Evolutionary conservation across 2,797 vertebrate genomes (phyloP), one percentile per base, ranked within the genome.

Genomic region (Falco peregrinus): DNA sequence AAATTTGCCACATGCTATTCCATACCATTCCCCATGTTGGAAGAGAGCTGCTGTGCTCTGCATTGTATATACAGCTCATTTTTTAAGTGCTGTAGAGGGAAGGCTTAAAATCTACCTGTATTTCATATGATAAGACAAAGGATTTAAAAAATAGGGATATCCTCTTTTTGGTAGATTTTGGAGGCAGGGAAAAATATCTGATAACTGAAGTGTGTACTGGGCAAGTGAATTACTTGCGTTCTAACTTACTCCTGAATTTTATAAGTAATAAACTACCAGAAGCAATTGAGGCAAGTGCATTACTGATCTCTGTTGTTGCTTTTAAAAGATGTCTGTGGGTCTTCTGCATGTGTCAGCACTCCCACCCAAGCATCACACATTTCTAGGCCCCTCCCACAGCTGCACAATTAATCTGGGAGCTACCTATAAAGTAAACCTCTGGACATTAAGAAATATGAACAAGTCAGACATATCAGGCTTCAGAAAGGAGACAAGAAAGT

Each of bases 11-110:
- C 43, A 3, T 63, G 63, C 1, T 65, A 3, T 59, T 76, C 39
- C 26, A 12, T 5, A 9, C 1, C 9, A 12, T 29, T 57, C 12
- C 24, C 24, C 15, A 10, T 0, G 5, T 0, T 63, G n/a, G 48
- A 61, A 53, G 83, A 85, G 15, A 10, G 15, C 33, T 82, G 28
- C 21, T 73, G 6, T 39, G 26, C 24, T 69, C 33, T 26, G 12
- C 4, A 2, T 12, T n/a, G 5, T 13, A 8, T 8, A 5, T 3
- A 22, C 6, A 18, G 19, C 8, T 94, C 37, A 31, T 64, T 83
- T 43, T 7, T 6, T 11, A 25, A 71, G 4, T 22, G 20, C 18
- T 71, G 11, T 29, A 78, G 16, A 82, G 21, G 20, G 82, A 79
- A 80, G 64, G 28, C 10, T 89, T 87, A 83, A 67, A 80, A 74